Evolutionary conservation across 2,113 vertebrate genomes (phyloP), one percentile per base, ranked within the genome.

Genomic region (Neolamprologus caudopunctatus): DNA sequence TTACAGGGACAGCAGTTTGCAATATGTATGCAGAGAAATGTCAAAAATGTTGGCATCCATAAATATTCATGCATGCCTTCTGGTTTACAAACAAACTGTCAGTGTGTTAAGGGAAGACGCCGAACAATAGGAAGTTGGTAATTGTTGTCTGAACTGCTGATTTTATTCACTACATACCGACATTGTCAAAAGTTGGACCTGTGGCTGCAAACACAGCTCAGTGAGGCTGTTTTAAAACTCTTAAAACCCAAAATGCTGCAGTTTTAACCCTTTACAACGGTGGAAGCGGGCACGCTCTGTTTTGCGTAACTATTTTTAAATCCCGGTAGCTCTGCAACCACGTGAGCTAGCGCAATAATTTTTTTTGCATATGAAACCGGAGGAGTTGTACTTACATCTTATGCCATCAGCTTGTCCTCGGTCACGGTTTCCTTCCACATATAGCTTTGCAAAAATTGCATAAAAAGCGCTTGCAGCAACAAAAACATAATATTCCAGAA

Each of bases 281-380:
- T 42, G 0, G 2, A 0, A 45, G 42, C 13, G 0, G 42, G 2
- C 14, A 16, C 4, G 14, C 42, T 47, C 42, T 47, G 14, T 47
- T 47, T 47, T 47, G 45, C 0, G 7, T 47, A 47, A 47, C 45
- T 47, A 47, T 16, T 7, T 47, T 47, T 47, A 47, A 47, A 47
- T 47, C 45, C 45, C 0, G 0, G 45, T 47, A 47, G 45, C 45
- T 0, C 42, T 47, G 1, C 42, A 47, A 47, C 33, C 8, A 33
- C 0, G 2, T 47, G 0, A 47, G 7, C 45, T 47, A 16, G 45
- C 2, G 6, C 42, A 47, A 16, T 47, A 16, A 47, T 47, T 47
- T 16, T 47, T 47, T 47, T 47, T 47, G 42, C 42, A 47, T 47
- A 47, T 47, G 42, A 47, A 47, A 47, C 14, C 42, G 0, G 0